These are phyloP conservation scores for Zoanthus sansibaricus DNA, from an alignment of 92 coral and sea anemone genomes.

Conservation along the genomic window DNA sequence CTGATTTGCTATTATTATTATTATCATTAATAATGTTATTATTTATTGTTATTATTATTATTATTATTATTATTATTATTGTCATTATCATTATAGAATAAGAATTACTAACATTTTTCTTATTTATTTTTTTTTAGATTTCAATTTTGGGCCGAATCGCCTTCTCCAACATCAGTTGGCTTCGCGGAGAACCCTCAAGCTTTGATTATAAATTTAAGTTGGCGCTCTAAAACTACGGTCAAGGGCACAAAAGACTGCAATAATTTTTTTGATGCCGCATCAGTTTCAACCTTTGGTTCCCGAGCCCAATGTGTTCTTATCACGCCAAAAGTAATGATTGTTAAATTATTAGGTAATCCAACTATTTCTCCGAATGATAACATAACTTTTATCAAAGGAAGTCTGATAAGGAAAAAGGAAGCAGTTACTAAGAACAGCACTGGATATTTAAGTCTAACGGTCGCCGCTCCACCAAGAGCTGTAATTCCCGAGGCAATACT, in stretches of 20 bases:
- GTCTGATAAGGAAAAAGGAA: constrained; percentile 46
- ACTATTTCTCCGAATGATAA: constrained; percentile 48
- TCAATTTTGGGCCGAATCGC: constrained; percentile 55
- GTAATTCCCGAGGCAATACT: constrained; percentile 59
- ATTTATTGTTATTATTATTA: neutral
- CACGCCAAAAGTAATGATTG: constrained; percentile 42
- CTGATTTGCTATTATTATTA: too few relatives aligned
- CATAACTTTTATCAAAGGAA: constrained; percentile 46
- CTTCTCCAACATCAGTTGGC: constrained; percentile 23
- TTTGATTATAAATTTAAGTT: constrained; percentile 52
- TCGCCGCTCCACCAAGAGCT: constrained; percentile 45
- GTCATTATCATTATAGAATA: neutral
- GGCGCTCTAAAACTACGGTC: neutral
- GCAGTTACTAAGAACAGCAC: constrained; percentile 56
- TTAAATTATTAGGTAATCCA: constrained; percentile 60
- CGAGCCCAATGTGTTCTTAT: constrained; percentile 51
- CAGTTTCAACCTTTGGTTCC: constrained; percentile 56
- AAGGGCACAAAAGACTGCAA: constrained; percentile 39
- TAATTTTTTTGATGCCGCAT: constrained; percentile 44
- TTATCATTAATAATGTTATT: too few relatives aligned
- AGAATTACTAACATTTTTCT: too few relatives aligned
- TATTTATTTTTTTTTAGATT: constrained; percentile 24
- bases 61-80: neutral
- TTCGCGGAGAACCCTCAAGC: constrained; percentile 66
- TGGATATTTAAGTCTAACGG: constrained; percentile 30